Evolutionary conservation across 1,140 invertebrate genomes (phyloP).

Genomic region (Gonioctena quinquepunctata): DNA sequence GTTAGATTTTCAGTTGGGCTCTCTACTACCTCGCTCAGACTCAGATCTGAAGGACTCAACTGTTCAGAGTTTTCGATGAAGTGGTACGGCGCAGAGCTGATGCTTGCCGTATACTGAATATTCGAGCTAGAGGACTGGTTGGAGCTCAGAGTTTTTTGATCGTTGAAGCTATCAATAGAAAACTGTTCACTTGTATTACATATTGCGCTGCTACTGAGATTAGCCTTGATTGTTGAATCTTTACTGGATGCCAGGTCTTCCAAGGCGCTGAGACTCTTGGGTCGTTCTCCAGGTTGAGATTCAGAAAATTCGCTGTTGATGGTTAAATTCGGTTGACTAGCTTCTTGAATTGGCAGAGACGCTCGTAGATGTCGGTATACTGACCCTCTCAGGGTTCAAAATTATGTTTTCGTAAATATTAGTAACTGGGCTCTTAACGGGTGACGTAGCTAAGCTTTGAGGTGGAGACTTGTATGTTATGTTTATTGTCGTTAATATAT

Average conservation of each 20-base stretch:
- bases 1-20: constrained; percentile 45
- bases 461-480: constrained; percentile 68
- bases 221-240: constrained; percentile 30
- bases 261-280: constrained; percentile 50
- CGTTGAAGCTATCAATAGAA: constrained; percentile 33
- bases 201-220: constrained; percentile 40
- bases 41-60: constrained; percentile 41
- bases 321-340: constrained; percentile 56
- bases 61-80: constrained; percentile 39
- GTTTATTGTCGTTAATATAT: constrained; percentile 64
- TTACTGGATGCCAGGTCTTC: constrained; percentile 37
- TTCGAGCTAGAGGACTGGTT: constrained; percentile 42
- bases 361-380: constrained; percentile 59
- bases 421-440: constrained; percentile 45
- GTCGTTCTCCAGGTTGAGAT: constrained; percentile 29
- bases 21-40: constrained; percentile 45
- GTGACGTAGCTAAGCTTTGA: constrained; percentile 43
- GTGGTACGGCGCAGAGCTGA: constrained; percentile 37
- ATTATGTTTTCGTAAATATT: constrained; percentile 62
- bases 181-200: constrained; percentile 44
- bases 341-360: constrained; percentile 60
- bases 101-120: constrained; percentile 42
- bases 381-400: constrained; percentile 59
- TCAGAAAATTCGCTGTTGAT: constrained; percentile 3
- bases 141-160: constrained; percentile 37